Evolutionary conservation across 1,140 invertebrate genomes (phyloP).

Genomic region (Micrasema minimum): DNA sequence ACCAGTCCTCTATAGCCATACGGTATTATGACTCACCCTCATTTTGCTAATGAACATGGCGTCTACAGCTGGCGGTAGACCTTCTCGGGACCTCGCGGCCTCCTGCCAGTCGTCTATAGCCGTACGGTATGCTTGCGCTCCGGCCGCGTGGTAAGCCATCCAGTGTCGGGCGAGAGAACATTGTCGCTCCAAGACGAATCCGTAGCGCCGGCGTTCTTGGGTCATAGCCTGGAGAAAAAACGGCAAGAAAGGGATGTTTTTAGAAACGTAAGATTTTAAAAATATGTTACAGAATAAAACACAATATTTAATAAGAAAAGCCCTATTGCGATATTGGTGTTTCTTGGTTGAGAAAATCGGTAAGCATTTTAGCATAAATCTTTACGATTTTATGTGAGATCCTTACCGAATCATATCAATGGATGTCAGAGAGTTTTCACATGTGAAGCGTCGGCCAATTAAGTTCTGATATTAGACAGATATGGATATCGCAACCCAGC

Average conservation of each 20-base stretch:
- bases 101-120: constrained; percentile 90
- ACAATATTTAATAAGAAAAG: no score
- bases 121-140: constrained; percentile 78
- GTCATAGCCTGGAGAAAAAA: constrained; percentile 82
- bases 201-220: constrained; percentile 91
- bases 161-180: constrained; percentile 93
- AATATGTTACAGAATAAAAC: no score
- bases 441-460: no score
- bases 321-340: not conserved
- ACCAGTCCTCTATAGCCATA: constrained; percentile 87
- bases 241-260: no score
- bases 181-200: constrained; percentile 91
- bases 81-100: constrained; percentile 85
- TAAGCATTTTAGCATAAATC: no score
- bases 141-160: constrained; percentile 85
- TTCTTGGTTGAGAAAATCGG: no score
- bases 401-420: no score
- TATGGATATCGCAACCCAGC: no score
- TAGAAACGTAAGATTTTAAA: no score
- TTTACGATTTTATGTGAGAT: no score
- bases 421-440: no score
- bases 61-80: constrained; percentile 82
- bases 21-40: constrained; percentile 82
- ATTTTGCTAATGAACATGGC: constrained; percentile 82
- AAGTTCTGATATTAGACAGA: no score